These are phyloP conservation scores for Limnothrissa miodon DNA, from an alignment of 2,113 vertebrate genomes.

Conservation along the genomic window DNA sequence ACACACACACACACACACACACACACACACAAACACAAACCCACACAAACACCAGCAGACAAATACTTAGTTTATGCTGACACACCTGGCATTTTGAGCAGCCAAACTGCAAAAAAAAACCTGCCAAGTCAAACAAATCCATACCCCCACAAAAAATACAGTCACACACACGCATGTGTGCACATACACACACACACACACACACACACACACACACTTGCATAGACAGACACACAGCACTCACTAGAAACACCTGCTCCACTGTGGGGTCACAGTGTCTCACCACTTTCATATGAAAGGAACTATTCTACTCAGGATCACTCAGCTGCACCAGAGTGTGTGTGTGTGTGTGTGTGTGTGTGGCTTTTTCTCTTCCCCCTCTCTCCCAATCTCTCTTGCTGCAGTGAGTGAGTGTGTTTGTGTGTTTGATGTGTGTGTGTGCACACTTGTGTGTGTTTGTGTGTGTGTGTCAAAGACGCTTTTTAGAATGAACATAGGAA, in stretches of 20 bases:
- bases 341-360: slow-evolving; percentile 23
- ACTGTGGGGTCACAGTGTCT: slow-evolving; percentile 60
- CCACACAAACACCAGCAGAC: not conserved
- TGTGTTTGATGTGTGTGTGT: not conserved
- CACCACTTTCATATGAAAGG: slow-evolving; percentile 65
- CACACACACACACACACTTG: slow-evolving; percentile 37
- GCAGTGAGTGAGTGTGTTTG: not conserved
- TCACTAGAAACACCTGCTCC: slow-evolving; percentile 63
- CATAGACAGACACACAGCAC: slow-evolving; percentile 31
- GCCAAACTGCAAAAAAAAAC: slow-evolving; percentile 10
- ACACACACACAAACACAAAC: too few species aligned
- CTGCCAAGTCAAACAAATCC: slow-evolving; percentile 41
- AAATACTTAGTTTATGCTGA: slow-evolving; percentile 17
- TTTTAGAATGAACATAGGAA: slow-evolving; percentile 17
- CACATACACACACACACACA: slow-evolving; percentile 39
- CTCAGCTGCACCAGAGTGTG: slow-evolving; percentile 60
- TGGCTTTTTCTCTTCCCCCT: slow-evolving; percentile 23
- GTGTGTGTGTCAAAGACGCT: slow-evolving; percentile 33
- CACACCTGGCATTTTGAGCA: not conserved
- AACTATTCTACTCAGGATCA: slow-evolving; percentile 60
- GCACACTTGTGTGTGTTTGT: slow-evolving; percentile 40
- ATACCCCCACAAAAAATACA: not conserved
- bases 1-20: slow-evolving; percentile 24
- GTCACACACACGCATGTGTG: slow-evolving; percentile 14
- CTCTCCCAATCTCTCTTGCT: slow-evolving; percentile 37